These are phyloP conservation scores for Mola mola DNA, from an alignment of 2,113 vertebrate genomes.

Conservation along the genomic window DNA sequence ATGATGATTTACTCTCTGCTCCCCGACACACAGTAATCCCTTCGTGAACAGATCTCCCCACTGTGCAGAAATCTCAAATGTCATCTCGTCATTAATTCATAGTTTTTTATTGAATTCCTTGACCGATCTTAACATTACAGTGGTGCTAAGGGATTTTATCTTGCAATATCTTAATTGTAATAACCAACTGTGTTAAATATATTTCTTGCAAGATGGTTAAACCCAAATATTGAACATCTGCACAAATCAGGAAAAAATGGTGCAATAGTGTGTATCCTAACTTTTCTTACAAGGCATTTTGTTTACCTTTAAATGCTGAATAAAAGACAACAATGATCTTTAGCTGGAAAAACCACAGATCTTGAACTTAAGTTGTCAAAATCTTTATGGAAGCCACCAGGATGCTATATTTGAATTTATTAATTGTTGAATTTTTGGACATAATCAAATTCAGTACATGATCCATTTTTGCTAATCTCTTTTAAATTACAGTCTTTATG, in stretches of 20 bases:
- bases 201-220: not conserved
- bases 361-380: not conserved
- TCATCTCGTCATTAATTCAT: constrained; percentile 49
- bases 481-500: too few species aligned
- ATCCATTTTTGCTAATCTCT: too few species aligned
- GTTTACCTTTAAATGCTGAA: too few species aligned
- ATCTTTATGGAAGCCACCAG: not conserved
- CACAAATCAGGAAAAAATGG: not conserved
- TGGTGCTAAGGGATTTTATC: constrained; percentile 17
- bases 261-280: too few species aligned
- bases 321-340: not conserved
- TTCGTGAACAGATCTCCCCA: constrained; percentile 50
- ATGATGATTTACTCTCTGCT: constrained; percentile 59
- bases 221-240: constrained; percentile 10
- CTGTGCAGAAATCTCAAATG: constrained; percentile 44
- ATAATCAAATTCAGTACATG: too few species aligned
- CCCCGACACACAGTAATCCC: constrained; percentile 65
- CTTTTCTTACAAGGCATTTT: too few species aligned
- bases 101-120: constrained; percentile 46
- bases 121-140: constrained; percentile 42
- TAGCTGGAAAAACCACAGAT: not conserved
- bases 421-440: too few species aligned
- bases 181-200: constrained; percentile 7
- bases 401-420: too few species aligned
- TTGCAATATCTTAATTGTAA: constrained; percentile 11